phyloP scores from a whole-genome alignment of 2,113 vertebrate genomes.

The Lathamus discolor region DNA sequence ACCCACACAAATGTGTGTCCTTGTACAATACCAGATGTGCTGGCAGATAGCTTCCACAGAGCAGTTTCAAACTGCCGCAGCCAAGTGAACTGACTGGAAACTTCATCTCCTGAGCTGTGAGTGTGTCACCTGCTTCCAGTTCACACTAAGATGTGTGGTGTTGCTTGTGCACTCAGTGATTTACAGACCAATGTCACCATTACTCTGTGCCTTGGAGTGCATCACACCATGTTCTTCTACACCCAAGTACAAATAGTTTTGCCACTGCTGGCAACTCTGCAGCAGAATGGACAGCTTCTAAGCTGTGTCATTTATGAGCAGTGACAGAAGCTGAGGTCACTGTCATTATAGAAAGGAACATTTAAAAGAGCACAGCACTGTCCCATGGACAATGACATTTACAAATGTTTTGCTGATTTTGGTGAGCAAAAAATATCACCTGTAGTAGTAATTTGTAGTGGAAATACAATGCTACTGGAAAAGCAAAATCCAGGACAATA shows the following conservation, averaged over 20 bases:
- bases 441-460: not conserved
- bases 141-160: not conserved
- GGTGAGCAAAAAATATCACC: not conserved
- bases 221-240: not conserved
- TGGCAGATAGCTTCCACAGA: not conserved
- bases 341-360: not conserved
- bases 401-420: not conserved
- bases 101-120: not conserved
- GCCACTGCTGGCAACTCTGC: not conserved
- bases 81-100: not conserved
- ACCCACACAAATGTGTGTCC: not conserved
- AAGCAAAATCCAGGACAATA: not conserved
- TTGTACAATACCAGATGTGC: rapidly evolving
- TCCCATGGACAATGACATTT: not conserved
- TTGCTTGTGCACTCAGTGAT: not conserved
- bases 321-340: not conserved
- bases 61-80: not conserved
- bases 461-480: not conserved
- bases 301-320: not conserved
- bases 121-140: not conserved
- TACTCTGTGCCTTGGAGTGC: not conserved
- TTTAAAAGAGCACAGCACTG: not conserved
- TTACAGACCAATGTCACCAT: not conserved
- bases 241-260: not conserved
- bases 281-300: not conserved